phyloP scores from a whole-genome alignment of 2,888 invertebrate species.

The Portevinia maculata region DNA sequence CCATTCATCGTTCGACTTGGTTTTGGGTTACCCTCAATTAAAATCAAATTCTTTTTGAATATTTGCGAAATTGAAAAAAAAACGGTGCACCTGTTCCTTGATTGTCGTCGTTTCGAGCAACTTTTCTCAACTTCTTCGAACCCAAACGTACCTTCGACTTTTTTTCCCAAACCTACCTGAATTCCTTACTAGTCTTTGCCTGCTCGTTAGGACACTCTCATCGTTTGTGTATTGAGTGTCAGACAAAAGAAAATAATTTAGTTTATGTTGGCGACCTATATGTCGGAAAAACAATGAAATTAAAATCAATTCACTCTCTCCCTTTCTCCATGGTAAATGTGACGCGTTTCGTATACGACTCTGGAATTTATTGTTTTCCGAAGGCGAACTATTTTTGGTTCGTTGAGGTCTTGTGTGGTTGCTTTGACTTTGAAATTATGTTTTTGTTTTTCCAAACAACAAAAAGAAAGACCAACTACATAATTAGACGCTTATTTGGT shows the following conservation, averaged over 20 bases:
- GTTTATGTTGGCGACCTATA: slow-evolving; percentile 33
- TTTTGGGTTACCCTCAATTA: slow-evolving; percentile 17
- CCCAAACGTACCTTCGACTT: too few species aligned
- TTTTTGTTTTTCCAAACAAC: too few species aligned
- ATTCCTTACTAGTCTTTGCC: neutral
- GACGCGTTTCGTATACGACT: too few species aligned
- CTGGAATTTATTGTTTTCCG: too few species aligned
- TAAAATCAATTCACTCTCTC: slow-evolving; percentile 28
- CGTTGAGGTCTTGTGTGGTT: too few species aligned
- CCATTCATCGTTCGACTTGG: slow-evolving; percentile 39
- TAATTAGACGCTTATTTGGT: too few species aligned
- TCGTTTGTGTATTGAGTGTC: slow-evolving; percentile 14
- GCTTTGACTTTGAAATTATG: too few species aligned
- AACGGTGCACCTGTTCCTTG: neutral
- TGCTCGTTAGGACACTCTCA: slow-evolving; percentile 15
- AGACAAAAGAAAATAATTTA: slow-evolving; percentile 56
- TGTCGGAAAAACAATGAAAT: slow-evolving; percentile 60
- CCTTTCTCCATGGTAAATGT: too few species aligned
- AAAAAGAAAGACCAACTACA: too few species aligned
- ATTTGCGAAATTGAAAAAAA: slow-evolving; percentile 10
- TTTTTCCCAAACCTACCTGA: neutral
- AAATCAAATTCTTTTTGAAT: slow-evolving; percentile 15
- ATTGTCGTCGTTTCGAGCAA: neutral
- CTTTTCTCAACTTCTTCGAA: neutral
- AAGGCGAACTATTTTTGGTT: too few species aligned